phyloP scores from a whole-genome alignment of 2,113 vertebrate genomes.

The Atrichornis clamosus region DNA sequence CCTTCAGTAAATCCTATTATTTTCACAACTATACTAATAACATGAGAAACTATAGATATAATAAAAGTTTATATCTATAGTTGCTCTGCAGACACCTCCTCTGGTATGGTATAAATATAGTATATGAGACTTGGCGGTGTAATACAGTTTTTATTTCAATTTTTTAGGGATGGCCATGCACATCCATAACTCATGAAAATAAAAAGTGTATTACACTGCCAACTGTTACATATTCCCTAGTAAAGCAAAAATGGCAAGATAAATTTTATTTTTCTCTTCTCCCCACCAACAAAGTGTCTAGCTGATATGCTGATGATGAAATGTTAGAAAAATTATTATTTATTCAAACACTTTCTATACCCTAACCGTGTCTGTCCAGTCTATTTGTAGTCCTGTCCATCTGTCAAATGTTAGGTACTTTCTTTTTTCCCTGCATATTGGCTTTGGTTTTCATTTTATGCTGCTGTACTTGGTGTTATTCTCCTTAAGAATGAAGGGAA shows the following conservation, averaged over 20 bases:
- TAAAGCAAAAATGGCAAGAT: conserved; percentile 73
- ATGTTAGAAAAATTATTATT: conserved; percentile 27
- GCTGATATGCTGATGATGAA: conserved; percentile 42
- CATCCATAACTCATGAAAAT: conserved; percentile 75
- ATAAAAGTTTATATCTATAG: conserved; percentile 75
- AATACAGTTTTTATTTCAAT: conserved; percentile 74
- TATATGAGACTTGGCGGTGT: conserved; percentile 72
- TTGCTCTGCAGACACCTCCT: conserved; percentile 73
- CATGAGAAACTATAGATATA: conserved; percentile 72
- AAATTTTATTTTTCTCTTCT: conserved; percentile 66
- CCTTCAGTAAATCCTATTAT: conserved; percentile 72
- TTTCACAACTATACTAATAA: conserved; percentile 75
- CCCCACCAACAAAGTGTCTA: conserved; percentile 42
- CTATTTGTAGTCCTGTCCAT: background rate
- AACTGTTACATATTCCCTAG: conserved; percentile 73
- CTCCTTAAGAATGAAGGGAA: background rate
- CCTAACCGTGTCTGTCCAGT: background rate
- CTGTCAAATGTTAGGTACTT: background rate
- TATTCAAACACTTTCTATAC: background rate
- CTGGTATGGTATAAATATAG: conserved; percentile 74
- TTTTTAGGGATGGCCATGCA: conserved; percentile 73
- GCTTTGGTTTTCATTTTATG: conserved; percentile 32
- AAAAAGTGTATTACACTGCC: conserved; percentile 75
- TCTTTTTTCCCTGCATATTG: background rate
- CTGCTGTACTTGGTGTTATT: background rate